phyloP scores from a whole-genome alignment of 2,888 invertebrate genomes.

The Xanthia icteritia region DNA sequence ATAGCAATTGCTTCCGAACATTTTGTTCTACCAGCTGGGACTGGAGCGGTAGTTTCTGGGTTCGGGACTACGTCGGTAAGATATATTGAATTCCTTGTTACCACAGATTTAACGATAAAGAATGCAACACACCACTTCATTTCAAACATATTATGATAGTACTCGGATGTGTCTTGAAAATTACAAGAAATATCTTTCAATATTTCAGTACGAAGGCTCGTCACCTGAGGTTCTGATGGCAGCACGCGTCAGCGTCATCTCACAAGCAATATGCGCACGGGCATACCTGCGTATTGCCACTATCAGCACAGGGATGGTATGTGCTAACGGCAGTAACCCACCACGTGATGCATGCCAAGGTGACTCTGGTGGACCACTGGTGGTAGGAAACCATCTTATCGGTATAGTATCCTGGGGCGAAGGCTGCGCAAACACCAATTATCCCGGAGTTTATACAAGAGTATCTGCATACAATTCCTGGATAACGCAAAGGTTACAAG shows the following conservation, averaged over 20 bases:
- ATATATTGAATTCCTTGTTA: conserved; percentile 23
- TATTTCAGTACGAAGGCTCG: conserved; percentile 80
- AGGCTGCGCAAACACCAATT: conserved; percentile 87
- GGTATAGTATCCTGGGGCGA: conserved; percentile 91
- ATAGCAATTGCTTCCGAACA: conserved; percentile 74
- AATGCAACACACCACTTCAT: not conserved
- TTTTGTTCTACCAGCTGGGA: conserved; percentile 74
- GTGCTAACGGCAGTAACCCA: conserved; percentile 79
- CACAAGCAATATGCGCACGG: conserved; percentile 78
- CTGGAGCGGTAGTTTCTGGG: conserved; percentile 84
- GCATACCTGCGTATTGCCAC: conserved; percentile 80
- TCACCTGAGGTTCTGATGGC: conserved; percentile 79
- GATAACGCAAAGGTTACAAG: conserved; percentile 71
- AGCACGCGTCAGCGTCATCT: conserved; percentile 82
- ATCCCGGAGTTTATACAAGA: conserved; percentile 91
- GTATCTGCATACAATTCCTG: conserved; percentile 83
- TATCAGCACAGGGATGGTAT: conserved; percentile 84
- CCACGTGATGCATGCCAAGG: conserved; percentile 88
- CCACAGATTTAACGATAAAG: not conserved
- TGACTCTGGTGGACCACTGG: conserved; percentile 91
- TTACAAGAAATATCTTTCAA: conserved; percentile 3
- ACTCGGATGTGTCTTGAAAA: not conserved
- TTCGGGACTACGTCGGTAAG: conserved; percentile 81
- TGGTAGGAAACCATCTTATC: conserved; percentile 82
- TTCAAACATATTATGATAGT: not conserved